Evolutionary conservation across 2,888 invertebrate species (phyloP), one percentile per base, ranked within the genome.

Genomic region (Mythimna pallens): DNA sequence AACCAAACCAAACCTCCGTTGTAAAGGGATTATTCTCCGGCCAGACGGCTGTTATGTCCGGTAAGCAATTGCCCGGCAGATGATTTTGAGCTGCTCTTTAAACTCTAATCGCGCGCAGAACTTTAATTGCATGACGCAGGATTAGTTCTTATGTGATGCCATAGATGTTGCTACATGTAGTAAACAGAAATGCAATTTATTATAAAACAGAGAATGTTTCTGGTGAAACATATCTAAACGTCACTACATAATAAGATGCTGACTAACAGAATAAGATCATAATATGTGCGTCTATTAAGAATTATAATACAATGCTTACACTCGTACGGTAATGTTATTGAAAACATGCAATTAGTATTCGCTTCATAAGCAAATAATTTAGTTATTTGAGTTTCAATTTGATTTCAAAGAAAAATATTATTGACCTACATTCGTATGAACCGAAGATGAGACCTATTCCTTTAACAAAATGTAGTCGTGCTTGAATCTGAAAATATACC

Each of bases 281-380:
- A 47, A 47, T 47, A 34, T 58, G 50, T 61, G 30, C 54, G 20
- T 47, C 5, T 71, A 71, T 1, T 12, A 47, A 30, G 25, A 54
- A 40, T 30, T 76, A 12, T 54, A 52, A 30, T 36, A 70, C 25
- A 36, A 20, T 50, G 79, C 25, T 20, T 71, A 25, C 25, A 14
- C 73, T 55, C 36, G 22, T 25, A 40, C 73, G 40, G 20, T 50
- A n/a, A 10, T 59, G 64, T 58, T 73, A 74, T 80, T 52, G n/a
- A 78, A 55, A 68, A 58, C 67, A 59, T 25, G 25, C 36, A 64
- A 57, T 66, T 54, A 12, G 54, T 10, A 9, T 57, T 71, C 43
- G 50, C 40, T 57, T 57, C n/a, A 12, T 50, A 66, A 64, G 80
- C 67, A 78, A 78, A 82, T 78, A 72, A 68, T 54, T 50, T 50